These are phyloP conservation scores for Colossoma macropomum DNA, from an alignment of 2,113 vertebrate genomes.

Conservation along the genomic window DNA sequence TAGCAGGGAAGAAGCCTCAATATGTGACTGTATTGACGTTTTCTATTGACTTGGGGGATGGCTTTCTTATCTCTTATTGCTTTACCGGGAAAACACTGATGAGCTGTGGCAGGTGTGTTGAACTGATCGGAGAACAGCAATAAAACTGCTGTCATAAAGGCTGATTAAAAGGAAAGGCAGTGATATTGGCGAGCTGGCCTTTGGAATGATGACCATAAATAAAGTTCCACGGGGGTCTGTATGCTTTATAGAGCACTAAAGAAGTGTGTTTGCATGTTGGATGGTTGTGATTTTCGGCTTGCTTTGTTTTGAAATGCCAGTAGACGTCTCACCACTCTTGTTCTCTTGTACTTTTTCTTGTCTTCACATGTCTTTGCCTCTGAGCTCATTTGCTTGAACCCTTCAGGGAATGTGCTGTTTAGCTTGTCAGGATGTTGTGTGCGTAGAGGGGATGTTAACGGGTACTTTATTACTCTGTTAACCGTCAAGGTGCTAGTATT, in stretches of 20 bases:
- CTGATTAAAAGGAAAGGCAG: not conserved
- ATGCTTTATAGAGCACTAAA: not conserved
- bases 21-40: constrained; percentile 2
- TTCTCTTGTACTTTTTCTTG: not conserved
- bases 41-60: constrained; percentile 18
- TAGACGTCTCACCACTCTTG: not conserved
- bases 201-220: not conserved
- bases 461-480: too few relatives aligned
- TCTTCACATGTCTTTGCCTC: not conserved
- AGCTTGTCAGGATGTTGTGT: not conserved
- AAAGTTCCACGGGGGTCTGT: not conserved
- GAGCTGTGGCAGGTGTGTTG: not conserved
- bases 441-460: not conserved
- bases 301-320: constrained; percentile 13
- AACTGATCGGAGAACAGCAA: not conserved
- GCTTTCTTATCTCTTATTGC: not conserved
- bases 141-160: not conserved
- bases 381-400: not conserved
- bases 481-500: too few relatives aligned
- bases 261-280: constrained; percentile 9
- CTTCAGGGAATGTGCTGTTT: not conserved
- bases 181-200: not conserved
- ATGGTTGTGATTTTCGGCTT: constrained; percentile 1
- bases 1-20: not conserved
- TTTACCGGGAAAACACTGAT: not conserved